Evolutionary conservation across 2,797 vertebrate species (phyloP).

Genomic region (Poecilia picta): DNA sequence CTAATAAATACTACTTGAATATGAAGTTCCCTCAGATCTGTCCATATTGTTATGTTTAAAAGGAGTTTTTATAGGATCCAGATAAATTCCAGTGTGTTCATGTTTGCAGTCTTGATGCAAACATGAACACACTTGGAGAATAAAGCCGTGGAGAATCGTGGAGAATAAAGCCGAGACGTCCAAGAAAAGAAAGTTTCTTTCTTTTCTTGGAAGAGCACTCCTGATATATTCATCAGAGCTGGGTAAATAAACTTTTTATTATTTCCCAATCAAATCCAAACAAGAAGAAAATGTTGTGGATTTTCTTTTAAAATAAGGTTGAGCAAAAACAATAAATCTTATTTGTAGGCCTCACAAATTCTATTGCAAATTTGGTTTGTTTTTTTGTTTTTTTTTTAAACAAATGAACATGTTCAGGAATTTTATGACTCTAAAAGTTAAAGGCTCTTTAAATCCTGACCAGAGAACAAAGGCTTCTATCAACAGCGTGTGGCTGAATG

Average conservation of each 20-base stretch:
- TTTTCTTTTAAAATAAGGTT: neutral
- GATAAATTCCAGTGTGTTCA: neutral
- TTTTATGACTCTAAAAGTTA: neutral
- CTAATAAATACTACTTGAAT: neutral
- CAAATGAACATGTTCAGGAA: neutral
- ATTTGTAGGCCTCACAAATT: neutral
- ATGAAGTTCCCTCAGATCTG: neutral
- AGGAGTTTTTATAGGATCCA: neutral
- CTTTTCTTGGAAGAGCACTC: too few relatives aligned
- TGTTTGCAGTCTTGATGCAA: neutral
- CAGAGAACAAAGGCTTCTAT: conserved; percentile 49
- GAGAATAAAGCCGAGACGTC: neutral
- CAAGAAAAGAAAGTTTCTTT: neutral
- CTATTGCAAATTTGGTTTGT: neutral
- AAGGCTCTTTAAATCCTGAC: conserved; percentile 2
- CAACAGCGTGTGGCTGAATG: conserved; percentile 10
- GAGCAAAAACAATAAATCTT: neutral
- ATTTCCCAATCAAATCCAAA: neutral
- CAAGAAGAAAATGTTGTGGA: neutral
- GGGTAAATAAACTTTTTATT: neutral
- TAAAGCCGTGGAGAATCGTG: neutral
- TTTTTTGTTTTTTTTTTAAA: neutral
- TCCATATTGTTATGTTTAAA: neutral
- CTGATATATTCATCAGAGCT: neutral
- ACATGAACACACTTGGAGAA: neutral